Base-by-base conservation (phyloP, 2,797 vertebrate species). In the Rousettus madagascariensis region DNA sequence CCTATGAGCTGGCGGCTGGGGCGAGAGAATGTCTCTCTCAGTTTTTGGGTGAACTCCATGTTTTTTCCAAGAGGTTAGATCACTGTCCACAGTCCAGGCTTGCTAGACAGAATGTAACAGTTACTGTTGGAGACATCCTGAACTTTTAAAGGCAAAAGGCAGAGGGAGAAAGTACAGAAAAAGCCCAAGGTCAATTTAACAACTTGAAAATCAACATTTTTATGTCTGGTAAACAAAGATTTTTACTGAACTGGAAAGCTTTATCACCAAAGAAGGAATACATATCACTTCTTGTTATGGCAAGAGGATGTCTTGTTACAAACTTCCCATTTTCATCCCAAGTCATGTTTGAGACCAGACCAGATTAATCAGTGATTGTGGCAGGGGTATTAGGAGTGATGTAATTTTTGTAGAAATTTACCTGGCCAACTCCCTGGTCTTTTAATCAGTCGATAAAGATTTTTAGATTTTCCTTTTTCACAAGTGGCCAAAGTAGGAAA, bases 81-180 rank as follows among this genome's bases (percentile, higher is more conserved):
- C 95, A 97, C 92, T 91, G 94, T 90, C 78, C 96, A 80, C 86
- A 92, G 43, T 85, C 85, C 90, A 90, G 82, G 22, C 71, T 97
- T 97, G 96, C 97, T 98, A 96, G 95, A 97, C 96, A 98, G 96
- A 97, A 95, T 95, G 71, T 97, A 98, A 96, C 95, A 96, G 95
- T 96, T 91, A 65, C 96, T 95, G 86, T 83, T 95, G 41, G 90
- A 98, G 90, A 90, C 91, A 96, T 79, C 86, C 94, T 97, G 95
- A 95, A 97, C 94, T 72, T 85, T 96, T 97, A 90, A 88, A 51
- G 88, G 75, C 72, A 96, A 96, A 96, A 89, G 72, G n/a, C 2
- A 0, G 72, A 91, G 87, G 28, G 41, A 49, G 74, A 33, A 59
- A 88, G 69, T 53, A 79, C 59, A 28, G 30, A 86, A 91, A 61